Percentiles rank a stretch among this genome's conserved stretches.
Evolutionary conservation across 2,113 vertebrate genomes (phyloP).

Genomic region (Andinoacara biseriatus): DNA sequence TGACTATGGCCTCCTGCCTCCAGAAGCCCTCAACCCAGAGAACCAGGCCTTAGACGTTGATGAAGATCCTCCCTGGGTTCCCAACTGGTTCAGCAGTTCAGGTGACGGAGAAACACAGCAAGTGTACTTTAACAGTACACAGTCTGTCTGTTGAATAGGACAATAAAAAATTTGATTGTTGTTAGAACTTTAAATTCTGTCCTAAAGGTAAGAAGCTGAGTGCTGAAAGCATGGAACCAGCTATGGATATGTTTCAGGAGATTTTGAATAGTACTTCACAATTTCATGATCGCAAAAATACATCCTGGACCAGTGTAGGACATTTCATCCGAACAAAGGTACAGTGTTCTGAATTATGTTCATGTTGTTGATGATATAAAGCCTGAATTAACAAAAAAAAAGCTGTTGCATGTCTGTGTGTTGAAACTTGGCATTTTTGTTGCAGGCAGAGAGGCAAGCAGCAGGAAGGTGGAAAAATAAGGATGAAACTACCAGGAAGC

Average conservation of each 20-base stretch:
- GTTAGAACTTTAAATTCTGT: neutral
- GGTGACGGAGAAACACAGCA: conserved; percentile 62
- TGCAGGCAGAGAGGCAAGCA: conserved; percentile 51
- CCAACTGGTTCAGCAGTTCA: conserved; percentile 80
- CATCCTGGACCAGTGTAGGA: conserved; percentile 79
- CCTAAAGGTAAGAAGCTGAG: conserved; percentile 67
- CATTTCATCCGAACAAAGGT: conserved; percentile 82
- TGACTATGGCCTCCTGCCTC: conserved; percentile 80
- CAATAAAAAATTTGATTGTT: neutral
- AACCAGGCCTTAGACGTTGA: conserved; percentile 83
- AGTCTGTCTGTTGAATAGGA: neutral
- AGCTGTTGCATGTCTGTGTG: neutral
- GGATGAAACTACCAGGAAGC: conserved; percentile 31
- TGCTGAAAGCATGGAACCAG: conserved; percentile 52
- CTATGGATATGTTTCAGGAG: conserved; percentile 71
- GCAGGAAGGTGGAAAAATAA: conserved; percentile 63
- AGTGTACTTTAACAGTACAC: neutral
- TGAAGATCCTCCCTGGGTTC: conserved; percentile 76
- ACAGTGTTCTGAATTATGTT: neutral
- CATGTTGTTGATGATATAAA: neutral
- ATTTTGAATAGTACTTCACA: conserved; percentile 74
- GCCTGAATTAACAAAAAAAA: neutral
- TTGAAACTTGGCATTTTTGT: neutral
- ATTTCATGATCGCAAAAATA: conserved; percentile 48
- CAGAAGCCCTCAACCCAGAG: conserved; percentile 80